Evolutionary conservation across 2,888 invertebrate species (phyloP).

Genomic region (Orgyia antiqua): DNA sequence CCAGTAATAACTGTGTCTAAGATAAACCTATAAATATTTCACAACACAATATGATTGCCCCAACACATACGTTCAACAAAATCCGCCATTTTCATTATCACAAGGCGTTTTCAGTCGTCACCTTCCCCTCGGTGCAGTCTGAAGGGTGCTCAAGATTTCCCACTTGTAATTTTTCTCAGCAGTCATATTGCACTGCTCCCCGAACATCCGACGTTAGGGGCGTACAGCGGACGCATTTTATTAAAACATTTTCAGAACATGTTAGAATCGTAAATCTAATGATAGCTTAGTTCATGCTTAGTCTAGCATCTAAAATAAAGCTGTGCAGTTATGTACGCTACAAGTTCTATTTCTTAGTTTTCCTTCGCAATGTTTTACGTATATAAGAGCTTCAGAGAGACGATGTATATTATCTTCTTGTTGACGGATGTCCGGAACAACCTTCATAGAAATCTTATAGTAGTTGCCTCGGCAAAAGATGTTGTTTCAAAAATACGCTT

Average conservation of each 20-base stretch:
- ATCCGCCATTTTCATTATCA: constrained; percentile 28
- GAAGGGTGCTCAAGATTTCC: constrained; percentile 54
- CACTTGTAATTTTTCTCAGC: constrained; percentile 59
- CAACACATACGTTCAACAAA: constrained; percentile 18
- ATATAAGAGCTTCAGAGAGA: too few relatives aligned
- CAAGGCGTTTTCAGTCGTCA: constrained; percentile 28
- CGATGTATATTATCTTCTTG: too few relatives aligned
- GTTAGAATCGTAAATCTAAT: neutral
- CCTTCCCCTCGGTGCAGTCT: constrained; percentile 35
- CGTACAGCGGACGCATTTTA: constrained; percentile 8
- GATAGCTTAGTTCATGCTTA: too few relatives aligned
- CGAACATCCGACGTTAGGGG: constrained; percentile 34
- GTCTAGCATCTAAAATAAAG: too few relatives aligned
- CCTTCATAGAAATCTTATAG: too few relatives aligned
- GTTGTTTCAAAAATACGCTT: too few relatives aligned
- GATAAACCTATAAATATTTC: neutral
- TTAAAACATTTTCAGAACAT: constrained; percentile 4
- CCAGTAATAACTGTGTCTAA: neutral
- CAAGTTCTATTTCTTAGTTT: too few relatives aligned
- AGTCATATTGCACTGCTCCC: constrained; percentile 50
- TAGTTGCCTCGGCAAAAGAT: too few relatives aligned
- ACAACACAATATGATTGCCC: constrained; percentile 4
- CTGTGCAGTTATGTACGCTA: too few relatives aligned
- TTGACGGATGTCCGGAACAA: too few relatives aligned
- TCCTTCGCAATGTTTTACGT: too few relatives aligned